Evolutionary conservation across 2,888 invertebrate species (phyloP).

Genomic region (Euphydryas editha): DNA sequence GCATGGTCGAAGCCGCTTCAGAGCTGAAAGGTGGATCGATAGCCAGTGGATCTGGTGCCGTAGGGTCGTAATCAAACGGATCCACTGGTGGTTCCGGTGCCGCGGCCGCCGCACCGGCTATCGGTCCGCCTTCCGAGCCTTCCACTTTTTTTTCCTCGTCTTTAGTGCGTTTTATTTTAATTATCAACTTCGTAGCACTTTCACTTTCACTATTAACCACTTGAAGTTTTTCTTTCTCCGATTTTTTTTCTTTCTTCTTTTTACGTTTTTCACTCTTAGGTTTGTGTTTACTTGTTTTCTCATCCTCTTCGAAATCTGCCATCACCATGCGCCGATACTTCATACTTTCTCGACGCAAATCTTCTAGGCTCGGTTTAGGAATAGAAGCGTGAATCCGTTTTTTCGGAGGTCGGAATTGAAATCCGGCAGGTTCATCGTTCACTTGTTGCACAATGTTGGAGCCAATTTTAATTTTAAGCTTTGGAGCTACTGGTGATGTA

Average conservation of each 20-base stretch:
- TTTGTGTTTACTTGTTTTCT: constrained; percentile 79
- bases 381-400: constrained; percentile 86
- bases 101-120: constrained; percentile 53
- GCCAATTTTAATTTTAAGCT: constrained; percentile 91
- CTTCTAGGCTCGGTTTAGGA: constrained; percentile 89
- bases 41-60: constrained; percentile 74
- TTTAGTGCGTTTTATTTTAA: constrained; percentile 86
- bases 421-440: constrained; percentile 75
- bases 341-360: constrained; percentile 93
- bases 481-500: constrained; percentile 82
- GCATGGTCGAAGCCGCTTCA: constrained; percentile 70
- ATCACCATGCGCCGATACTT: constrained; percentile 92
- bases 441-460: constrained; percentile 82
- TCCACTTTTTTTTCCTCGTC: constrained; percentile 64
- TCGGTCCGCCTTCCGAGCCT: constrained; percentile 51
- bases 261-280: constrained; percentile 74
- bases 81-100: constrained; percentile 65
- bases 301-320: constrained; percentile 91
- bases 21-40: constrained; percentile 72
- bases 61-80: constrained; percentile 76
- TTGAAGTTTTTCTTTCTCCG: constrained; percentile 82
- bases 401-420: constrained; percentile 89
- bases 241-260: constrained; percentile 82
- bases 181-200: constrained; percentile 89
- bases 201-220: constrained; percentile 78